Conservation (phyloP, 1,140 invertebrate species). For the Penaeus chinensis region DNA sequence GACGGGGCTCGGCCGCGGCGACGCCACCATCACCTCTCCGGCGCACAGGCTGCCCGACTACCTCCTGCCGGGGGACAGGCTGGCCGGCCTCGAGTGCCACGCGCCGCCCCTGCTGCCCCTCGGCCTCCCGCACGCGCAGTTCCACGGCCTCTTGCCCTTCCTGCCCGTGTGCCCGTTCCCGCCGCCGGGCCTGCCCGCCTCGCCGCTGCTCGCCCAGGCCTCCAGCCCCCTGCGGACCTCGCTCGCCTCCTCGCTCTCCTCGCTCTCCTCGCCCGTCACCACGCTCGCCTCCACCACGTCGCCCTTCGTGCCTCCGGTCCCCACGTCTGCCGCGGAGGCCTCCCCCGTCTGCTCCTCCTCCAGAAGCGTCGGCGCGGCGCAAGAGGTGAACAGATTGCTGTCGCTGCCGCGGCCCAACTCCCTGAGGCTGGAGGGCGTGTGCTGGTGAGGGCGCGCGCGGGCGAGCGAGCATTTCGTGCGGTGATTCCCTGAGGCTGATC, state of each 20-base stretch:
- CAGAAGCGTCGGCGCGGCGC: conserved; percentile 8
- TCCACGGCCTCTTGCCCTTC: conserved; percentile 48
- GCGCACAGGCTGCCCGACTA: conserved; percentile 45
- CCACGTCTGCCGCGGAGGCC: conserved; percentile 2
- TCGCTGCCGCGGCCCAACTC: conserved; percentile 34
- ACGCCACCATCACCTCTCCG: conserved; percentile 41
- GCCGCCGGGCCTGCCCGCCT: conserved; percentile 31
- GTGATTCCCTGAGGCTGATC: too few species aligned
- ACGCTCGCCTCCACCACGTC: conserved; percentile 34
- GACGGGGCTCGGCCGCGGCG: conserved; percentile 21
- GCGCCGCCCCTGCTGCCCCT: conserved; percentile 44
- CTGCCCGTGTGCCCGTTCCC: conserved; percentile 55
- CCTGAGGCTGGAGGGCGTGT: conserved; percentile 47
- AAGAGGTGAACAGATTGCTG: conserved; percentile 28
- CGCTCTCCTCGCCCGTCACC: conserved; percentile 33
- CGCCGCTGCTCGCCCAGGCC: conserved; percentile 43
- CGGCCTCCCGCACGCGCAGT: conserved; percentile 42
- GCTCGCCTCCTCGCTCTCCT: conserved; percentile 20
- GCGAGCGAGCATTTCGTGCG: not conserved
- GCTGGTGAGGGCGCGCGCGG: conserved; percentile 41
- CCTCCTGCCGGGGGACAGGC: conserved; percentile 39
- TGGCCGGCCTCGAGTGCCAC: conserved; percentile 45
- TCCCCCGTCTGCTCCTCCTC: not conserved
- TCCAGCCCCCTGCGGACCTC: conserved; percentile 36
- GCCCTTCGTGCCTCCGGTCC: not conserved